These are phyloP conservation scores for Lasiurus cinereus DNA, from an alignment of 2,113 vertebrate genomes.

Conservation along the genomic window DNA sequence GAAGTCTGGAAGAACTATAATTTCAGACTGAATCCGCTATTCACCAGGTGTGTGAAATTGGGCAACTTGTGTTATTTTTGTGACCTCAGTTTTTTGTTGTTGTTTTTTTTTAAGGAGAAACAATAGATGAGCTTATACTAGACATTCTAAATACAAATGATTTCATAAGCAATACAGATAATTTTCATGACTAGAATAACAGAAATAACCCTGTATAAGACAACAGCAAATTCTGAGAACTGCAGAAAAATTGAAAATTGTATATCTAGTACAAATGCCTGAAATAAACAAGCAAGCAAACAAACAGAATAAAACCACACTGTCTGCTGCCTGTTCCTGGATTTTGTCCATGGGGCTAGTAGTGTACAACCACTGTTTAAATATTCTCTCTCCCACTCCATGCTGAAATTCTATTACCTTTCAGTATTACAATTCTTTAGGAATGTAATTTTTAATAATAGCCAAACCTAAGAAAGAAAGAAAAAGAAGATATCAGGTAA, in stretches of 20 bases:
- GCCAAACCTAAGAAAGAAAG: not conserved
- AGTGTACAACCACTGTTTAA: not conserved
- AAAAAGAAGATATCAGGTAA: not conserved
- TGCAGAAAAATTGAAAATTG: not conserved
- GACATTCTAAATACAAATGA: not conserved
- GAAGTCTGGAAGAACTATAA: not conserved
- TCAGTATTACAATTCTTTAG: not conserved
- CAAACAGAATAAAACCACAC: not conserved
- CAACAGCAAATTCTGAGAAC: not conserved
- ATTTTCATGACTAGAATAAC: slow-evolving; percentile 7
- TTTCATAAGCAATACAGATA: not conserved
- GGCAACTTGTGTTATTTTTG: not conserved
- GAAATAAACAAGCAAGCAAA: not conserved
- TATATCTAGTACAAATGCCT: not conserved
- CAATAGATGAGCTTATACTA: not conserved
- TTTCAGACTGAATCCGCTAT: not conserved
- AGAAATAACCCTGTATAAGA: not conserved
- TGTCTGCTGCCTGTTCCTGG: not conserved
- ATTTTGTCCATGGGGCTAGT: not conserved
- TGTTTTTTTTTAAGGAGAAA: not conserved
- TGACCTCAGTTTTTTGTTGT: not conserved
- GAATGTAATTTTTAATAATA: not conserved
- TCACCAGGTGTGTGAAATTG: not conserved
- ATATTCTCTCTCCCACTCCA: not conserved
- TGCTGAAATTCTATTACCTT: not conserved